Base-by-base conservation (phyloP, 2,113 vertebrate genomes). In the Vombatus ursinus region DNA sequence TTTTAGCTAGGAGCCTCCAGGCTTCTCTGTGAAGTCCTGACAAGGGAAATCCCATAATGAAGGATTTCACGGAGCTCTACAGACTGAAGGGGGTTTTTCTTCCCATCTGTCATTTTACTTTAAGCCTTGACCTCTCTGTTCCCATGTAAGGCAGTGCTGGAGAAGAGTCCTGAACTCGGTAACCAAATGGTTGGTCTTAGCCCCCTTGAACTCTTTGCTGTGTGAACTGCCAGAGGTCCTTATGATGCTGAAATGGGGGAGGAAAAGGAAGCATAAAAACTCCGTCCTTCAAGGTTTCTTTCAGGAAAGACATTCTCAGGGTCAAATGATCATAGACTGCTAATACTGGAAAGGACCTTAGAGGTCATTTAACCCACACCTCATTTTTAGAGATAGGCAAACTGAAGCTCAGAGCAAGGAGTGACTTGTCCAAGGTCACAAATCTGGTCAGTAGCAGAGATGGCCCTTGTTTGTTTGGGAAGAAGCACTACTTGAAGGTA, bases 21-120 rank as follows among this genome's bases (percentile, higher is more conserved):
- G 97, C 94, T 98, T 97, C 97, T 97, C 96, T 97, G 95, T 91
- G 37, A 51, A 96, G 98, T 95, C 96, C 95, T 49, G 94, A 96
- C 97, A 97, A 97, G 98, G 97, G 96, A 98, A 97, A 96, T 98
- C 98, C 97, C 97, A 94, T 98, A 98, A 98, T 94, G 96, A 97
- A 97, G 96, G 96, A 98, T 98, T 97, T 98, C 97, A 97, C 96
- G 93, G 98, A 77, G 96, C 95, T 97, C 90, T 16, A 25, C 0
- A 3, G 94, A 48, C 95, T 51, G 24, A 51, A 54, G 91, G 95
- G 89, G 52, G 91, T 95, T 97, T 98, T 97, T 97, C 95, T 96
- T 92, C 92, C 97, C 97, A 97, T 97, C 98, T 98, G 97, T 97
- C 97, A 95, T 91, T 89, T 96, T 91, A 54, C 97, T 97, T 92